Base-by-base conservation (phyloP, 2,113 vertebrate genomes). In the Tetrax tetrax region DNA sequence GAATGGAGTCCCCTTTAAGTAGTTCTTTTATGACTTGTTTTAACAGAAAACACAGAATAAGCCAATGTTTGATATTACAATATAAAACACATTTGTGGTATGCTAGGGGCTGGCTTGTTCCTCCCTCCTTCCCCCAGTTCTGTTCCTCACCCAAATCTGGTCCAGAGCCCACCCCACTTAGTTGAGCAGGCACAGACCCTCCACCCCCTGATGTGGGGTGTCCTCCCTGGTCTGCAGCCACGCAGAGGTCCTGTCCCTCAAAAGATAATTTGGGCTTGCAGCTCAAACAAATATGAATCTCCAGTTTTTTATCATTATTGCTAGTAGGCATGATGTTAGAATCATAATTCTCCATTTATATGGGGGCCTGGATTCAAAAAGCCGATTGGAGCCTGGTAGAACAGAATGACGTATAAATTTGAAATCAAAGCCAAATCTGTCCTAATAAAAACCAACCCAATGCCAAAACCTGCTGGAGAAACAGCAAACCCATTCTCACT, bases 1-100 rank as follows among this genome's bases (percentile, higher is more conserved):
- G 80, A 96, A 88, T 54, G 83, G 90, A 95, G 90, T 90, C 92
- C 92, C 91, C 95, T 94, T 95, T 95, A 95, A 93, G 95, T 83
- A 57, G 69, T 94, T 87, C 64, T 97, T 98, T 98, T 97, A 98
- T 97, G 95, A 95, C 95, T 97, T 96, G 94, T 94, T 97, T 96
- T 97, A 96, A 90, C 71, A 71, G 89, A 96, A 93, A 96, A 94
- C 93, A 92, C 65, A 91, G 90, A 91, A 81, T 94, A 96, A 94
- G 96, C 93, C 90, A 71, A 95, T 97, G 91, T 96, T 97, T 96
- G 96, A 90, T 96, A 95, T 93, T 83, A 88, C 93, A 97, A 96
- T 96, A 94, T 93, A 96, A 97, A 97, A 89, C 95, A 97, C 97
- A 96, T 96, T 97, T 90, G 90, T 92, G 88, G 96, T 97, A 94